phyloP scores from a whole-genome alignment of 2,113 vertebrate species.

The Phrynocephalus versicolor region DNA sequence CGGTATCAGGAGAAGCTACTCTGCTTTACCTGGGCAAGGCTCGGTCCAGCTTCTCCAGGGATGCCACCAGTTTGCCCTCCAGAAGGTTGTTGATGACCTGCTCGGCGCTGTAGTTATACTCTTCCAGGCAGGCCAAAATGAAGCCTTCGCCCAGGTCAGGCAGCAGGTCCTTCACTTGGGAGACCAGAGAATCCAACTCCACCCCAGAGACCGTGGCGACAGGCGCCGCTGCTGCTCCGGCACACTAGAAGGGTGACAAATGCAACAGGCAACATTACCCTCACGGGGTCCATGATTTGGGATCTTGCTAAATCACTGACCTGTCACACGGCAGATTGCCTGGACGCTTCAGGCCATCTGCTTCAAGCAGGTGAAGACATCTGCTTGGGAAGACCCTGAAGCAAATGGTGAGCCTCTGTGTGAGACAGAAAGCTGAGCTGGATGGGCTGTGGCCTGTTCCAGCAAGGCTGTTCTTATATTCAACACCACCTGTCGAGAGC shows the following conservation, averaged over 20 bases:
- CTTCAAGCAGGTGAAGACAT: too few species aligned
- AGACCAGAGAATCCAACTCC: slow-evolving; percentile 91
- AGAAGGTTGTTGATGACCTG: slow-evolving; percentile 95
- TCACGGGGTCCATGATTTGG: neutral
- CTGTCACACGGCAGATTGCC: too few species aligned
- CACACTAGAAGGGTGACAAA: slow-evolving; percentile 43
- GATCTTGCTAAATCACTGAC: too few species aligned
- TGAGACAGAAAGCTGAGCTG: too few species aligned
- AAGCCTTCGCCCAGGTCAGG: slow-evolving; percentile 94
- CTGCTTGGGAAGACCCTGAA: too few species aligned
- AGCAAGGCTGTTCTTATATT: too few species aligned
- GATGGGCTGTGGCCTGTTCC: too few species aligned
- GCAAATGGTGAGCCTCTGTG: too few species aligned
- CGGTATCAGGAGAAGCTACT: accelerated
- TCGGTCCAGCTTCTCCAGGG: slow-evolving; percentile 83
- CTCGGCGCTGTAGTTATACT: slow-evolving; percentile 84
- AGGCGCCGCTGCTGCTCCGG: slow-evolving; percentile 53
- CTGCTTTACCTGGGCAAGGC: slow-evolving; percentile 82
- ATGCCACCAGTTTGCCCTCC: slow-evolving; percentile 82
- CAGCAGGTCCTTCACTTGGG: slow-evolving; percentile 89
- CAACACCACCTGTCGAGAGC: too few species aligned
- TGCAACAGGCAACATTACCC: neutral
- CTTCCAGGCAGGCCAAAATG: slow-evolving; percentile 89
- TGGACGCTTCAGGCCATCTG: too few species aligned
- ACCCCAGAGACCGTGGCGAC: slow-evolving; percentile 64